Evolutionary conservation across 1,140 invertebrate species (phyloP).

Genomic region (Drosophila arizonae): DNA sequence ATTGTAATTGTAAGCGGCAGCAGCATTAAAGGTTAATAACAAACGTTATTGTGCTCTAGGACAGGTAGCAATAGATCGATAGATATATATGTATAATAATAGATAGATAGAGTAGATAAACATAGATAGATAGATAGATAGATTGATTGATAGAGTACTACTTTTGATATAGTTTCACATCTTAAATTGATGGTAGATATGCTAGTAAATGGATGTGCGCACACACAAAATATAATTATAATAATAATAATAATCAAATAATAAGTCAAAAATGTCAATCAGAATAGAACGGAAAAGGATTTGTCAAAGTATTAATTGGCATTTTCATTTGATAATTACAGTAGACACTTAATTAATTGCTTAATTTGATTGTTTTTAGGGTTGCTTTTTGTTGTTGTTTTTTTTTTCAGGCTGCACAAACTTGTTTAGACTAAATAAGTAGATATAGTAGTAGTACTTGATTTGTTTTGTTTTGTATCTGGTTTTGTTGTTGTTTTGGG

Average conservation of each 20-base stretch:
- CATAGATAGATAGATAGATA: conserved; percentile 29
- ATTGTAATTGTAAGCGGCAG: conserved; percentile 52
- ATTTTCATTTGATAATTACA: conserved; percentile 68
- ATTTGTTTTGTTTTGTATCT: conserved; percentile 37
- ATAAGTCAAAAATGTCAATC: conserved; percentile 8
- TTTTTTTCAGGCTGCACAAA: conserved; percentile 52
- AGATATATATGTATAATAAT: conserved; percentile 38
- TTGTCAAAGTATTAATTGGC: conserved; percentile 60
- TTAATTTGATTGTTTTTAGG: conserved; percentile 36
- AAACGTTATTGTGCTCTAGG: conserved; percentile 57
- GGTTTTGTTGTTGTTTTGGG: conserved; percentile 17
- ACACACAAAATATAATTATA: conserved; percentile 50
- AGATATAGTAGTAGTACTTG: conserved; percentile 27
- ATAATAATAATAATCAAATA: conserved; percentile 35
- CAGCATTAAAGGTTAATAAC: conserved; percentile 66
- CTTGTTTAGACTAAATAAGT: conserved; percentile 59
- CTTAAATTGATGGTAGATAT: conserved; percentile 37
- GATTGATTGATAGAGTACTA: conserved; percentile 24
- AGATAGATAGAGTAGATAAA: conserved; percentile 29
- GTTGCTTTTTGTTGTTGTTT: conserved; percentile 26
- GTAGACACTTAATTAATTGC: conserved; percentile 64
- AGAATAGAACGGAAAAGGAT: conserved; percentile 43
- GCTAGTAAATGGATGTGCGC: conserved; percentile 58
- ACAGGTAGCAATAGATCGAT: conserved; percentile 45
- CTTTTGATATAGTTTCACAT: conserved; percentile 26